Conservation (phyloP, 2,113 vertebrate genomes). For the Gambusia holbrooki region DNA sequence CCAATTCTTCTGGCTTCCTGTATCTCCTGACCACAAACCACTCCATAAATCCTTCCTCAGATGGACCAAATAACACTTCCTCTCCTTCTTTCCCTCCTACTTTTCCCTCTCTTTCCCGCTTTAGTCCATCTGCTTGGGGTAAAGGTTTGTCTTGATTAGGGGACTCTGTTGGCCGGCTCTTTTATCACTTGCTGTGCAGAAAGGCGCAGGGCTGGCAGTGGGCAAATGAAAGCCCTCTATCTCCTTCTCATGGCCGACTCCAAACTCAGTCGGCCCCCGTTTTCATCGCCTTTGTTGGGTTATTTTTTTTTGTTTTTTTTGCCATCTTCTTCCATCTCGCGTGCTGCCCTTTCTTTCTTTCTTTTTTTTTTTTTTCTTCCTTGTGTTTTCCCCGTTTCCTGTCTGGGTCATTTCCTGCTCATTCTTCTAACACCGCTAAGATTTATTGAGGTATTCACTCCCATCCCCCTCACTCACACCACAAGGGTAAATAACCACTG, state of each 20-base stretch:
- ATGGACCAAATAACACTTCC: constrained; percentile 42
- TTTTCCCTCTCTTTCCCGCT: constrained; percentile 8
- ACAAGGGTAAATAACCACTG: constrained; percentile 16
- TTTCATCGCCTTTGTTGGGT: constrained; percentile 52
- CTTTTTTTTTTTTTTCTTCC: not conserved
- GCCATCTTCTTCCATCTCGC: constrained; percentile 33
- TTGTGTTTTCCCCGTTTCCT: constrained; percentile 40
- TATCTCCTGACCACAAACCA: constrained; percentile 61
- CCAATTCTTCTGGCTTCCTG: constrained; percentile 27
- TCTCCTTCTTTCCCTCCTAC: constrained; percentile 6
- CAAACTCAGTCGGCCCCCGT: constrained; percentile 36
- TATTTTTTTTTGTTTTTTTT: constrained; percentile 1
- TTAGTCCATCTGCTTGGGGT: constrained; percentile 60
- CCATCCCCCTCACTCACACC: constrained; percentile 18
- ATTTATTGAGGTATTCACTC: constrained; percentile 37
- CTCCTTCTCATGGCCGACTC: constrained; percentile 55
- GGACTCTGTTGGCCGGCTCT: constrained; percentile 69
- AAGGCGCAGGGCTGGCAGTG: constrained; percentile 72
- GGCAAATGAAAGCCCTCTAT: constrained; percentile 77
- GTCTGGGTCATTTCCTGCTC: constrained; percentile 41
- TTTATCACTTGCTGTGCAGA: constrained; percentile 76
- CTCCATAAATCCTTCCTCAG: constrained; percentile 61
- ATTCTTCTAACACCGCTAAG: constrained; percentile 26
- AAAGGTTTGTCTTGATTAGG: constrained; percentile 79
- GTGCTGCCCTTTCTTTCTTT: not conserved